Percentiles rank a stretch among this genome's conserved stretches.
Evolutionary conservation across 2,113 vertebrate genomes (phyloP).

Genomic region (Pomatorhinus ruficollis): DNA sequence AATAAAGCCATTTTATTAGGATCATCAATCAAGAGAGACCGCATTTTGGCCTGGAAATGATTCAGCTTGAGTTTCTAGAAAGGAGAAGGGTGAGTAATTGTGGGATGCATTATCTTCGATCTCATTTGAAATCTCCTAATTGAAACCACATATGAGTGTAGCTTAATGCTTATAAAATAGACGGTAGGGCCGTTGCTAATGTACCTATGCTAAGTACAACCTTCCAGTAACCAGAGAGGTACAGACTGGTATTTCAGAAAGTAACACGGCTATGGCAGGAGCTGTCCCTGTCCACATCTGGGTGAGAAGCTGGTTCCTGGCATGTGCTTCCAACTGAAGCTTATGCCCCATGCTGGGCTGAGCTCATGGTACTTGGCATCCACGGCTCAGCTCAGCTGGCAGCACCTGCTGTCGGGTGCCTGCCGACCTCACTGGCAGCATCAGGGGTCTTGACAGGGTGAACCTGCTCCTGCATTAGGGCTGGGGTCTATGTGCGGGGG

Average conservation of each 20-base stretch:
- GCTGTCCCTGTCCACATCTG: not conserved
- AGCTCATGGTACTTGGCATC: not conserved
- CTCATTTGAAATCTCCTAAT: slow-evolving; percentile 75
- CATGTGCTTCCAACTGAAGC: not conserved
- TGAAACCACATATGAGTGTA: slow-evolving; percentile 61
- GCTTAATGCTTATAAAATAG: slow-evolving; percentile 74
- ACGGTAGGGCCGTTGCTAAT: slow-evolving; percentile 41
- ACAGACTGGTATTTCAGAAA: not conserved
- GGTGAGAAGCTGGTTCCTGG: not conserved
- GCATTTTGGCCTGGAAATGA: slow-evolving; percentile 72
- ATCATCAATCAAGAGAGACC: slow-evolving; percentile 72
- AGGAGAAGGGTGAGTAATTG: slow-evolving; percentile 69
- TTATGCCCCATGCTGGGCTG: rapidly evolving
- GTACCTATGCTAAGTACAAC: slow-evolving; percentile 9
- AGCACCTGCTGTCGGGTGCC: rapidly evolving
- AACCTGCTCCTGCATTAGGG: rapidly evolving
- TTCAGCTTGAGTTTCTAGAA: slow-evolving; percentile 64
- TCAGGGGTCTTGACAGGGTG: not conserved
- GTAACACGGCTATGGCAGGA: not conserved
- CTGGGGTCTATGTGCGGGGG: rapidly evolving
- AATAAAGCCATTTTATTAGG: slow-evolving; percentile 77
- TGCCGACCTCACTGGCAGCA: not conserved
- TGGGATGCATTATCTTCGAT: slow-evolving; percentile 73
- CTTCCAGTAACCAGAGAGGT: slow-evolving; percentile 1
- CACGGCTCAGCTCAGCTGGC: not conserved